Evolutionary conservation across 2,113 vertebrate genomes (phyloP).

Genomic region (Taurulus bubalis): DNA sequence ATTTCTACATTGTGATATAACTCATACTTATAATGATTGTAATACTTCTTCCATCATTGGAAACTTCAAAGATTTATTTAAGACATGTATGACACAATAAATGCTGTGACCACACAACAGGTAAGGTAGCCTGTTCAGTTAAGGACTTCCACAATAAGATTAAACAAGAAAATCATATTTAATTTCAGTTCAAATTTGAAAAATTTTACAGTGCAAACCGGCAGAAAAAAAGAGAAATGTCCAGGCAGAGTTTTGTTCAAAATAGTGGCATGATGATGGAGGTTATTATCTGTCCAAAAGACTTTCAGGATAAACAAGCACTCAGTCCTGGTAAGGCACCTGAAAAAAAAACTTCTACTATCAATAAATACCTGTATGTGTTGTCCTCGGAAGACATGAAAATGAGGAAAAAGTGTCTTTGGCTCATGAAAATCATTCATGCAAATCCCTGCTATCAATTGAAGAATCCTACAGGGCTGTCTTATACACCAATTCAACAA

Average conservation of each 20-base stretch:
- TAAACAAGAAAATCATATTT: conserved; percentile 51
- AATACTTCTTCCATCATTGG: background rate
- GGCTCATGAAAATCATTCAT: conserved; percentile 52
- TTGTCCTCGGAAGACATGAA: conserved; percentile 55
- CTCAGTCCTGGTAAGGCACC: conserved; percentile 68
- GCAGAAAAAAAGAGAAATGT: conserved; percentile 14
- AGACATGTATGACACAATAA: background rate
- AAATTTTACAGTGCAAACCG: conserved; percentile 58
- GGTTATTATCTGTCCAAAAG: conserved; percentile 24
- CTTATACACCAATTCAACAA: conserved; percentile 30
- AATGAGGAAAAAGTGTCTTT: conserved; percentile 47
- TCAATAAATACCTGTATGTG: conserved; percentile 48
- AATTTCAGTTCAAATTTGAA: conserved; percentile 57
- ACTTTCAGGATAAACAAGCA: conserved; percentile 37
- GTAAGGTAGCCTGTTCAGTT: background rate
- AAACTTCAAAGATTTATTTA: background rate
- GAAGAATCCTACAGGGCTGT: conserved; percentile 5
- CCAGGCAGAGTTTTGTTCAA: conserved; percentile 34
- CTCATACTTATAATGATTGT: background rate
- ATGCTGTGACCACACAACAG: background rate
- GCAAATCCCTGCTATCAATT: conserved; percentile 32
- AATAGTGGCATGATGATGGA: conserved; percentile 27
- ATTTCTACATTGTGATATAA: background rate
- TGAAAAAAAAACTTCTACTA: conserved; percentile 27
- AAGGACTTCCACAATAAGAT: conserved; percentile 26